Evolutionary conservation across 1,140 invertebrate species (phyloP).

Genomic region (Nymphalis io): DNA sequence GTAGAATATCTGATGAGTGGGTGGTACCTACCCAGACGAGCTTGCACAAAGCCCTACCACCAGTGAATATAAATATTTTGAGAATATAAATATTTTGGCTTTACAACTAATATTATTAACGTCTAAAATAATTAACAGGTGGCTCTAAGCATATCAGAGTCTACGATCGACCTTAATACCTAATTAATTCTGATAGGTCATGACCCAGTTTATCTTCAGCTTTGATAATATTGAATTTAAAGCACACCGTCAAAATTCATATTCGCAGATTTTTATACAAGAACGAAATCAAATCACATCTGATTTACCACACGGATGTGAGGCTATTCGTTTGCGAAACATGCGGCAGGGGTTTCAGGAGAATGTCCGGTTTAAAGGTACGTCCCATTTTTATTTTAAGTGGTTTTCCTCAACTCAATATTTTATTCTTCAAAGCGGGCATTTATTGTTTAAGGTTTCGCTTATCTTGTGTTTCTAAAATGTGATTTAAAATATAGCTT

Average conservation of each 20-base stretch:
- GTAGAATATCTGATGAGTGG: no score
- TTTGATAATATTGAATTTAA: not conserved
- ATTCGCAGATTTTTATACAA: conserved; percentile 51
- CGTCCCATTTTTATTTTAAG: conserved; percentile 16
- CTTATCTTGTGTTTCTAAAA: no score
- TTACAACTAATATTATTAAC: no score
- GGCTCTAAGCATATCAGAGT: no score
- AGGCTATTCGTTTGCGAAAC: conserved; percentile 54
- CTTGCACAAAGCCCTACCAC: no score
- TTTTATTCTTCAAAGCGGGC: not conserved
- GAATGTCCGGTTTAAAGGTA: conserved; percentile 47
- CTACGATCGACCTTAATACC: conserved; percentile 3
- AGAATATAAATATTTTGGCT: no score
- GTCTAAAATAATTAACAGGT: no score
- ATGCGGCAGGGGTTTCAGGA: conserved; percentile 58
- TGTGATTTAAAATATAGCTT: no score
- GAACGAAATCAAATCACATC: conserved; percentile 48
- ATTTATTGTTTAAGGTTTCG: no score
- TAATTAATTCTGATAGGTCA: conserved; percentile 25
- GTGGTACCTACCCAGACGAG: no score
- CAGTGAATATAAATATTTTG: no score
- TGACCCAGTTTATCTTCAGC: conserved; percentile 4
- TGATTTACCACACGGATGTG: conserved; percentile 46
- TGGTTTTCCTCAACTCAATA: not conserved
- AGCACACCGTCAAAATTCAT: conserved; percentile 9